A percentile compares a stretch with the other conserved stretches of the same genome.
These are phyloP conservation scores for Chorisops tibialis DNA, from an alignment of 2,888 invertebrate species.

Conservation along the genomic window DNA sequence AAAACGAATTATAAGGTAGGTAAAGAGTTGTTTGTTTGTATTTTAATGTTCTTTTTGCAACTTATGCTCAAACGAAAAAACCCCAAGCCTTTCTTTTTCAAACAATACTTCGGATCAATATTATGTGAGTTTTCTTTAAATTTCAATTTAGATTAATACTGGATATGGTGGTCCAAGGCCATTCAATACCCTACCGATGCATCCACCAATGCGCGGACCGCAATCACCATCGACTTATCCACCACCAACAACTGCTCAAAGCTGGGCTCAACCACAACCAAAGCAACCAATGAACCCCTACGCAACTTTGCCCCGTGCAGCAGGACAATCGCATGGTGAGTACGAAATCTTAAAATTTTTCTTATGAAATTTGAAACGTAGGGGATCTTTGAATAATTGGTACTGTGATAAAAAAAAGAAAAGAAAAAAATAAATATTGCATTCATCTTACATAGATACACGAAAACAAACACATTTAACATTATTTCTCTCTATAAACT, in stretches of 20 bases:
- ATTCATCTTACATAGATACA: background rate
- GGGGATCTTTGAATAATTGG: background rate
- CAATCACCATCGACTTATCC: constrained; percentile 44
- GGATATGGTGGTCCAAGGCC: constrained; percentile 46
- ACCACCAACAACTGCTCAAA: constrained; percentile 37
- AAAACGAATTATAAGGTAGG: constrained; percentile 32
- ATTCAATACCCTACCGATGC: constrained; percentile 40
- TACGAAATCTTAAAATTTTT: background rate
- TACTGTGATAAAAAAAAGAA: background rate
- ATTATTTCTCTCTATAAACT: too few species aligned
- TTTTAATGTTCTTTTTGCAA: background rate
- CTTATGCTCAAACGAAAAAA: background rate
- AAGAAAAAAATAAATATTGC: constrained; percentile 3
- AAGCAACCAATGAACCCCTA: constrained; percentile 43
- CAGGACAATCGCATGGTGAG: constrained; percentile 51
- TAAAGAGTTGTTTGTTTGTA: constrained; percentile 7
- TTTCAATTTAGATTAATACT: constrained; percentile 42
- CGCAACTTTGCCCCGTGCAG: constrained; percentile 49
- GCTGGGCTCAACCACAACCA: constrained; percentile 31
- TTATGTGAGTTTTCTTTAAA: too few species aligned
- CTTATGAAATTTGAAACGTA: background rate
- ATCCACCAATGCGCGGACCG: constrained; percentile 35
- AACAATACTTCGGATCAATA: too few species aligned
- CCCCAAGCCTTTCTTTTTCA: too few species aligned
- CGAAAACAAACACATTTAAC: background rate